Percentiles rank a stretch among this genome's conserved stretches.
phyloP scores from a whole-genome alignment of 2,888 invertebrate species.

The Cheilosia variabilis region DNA sequence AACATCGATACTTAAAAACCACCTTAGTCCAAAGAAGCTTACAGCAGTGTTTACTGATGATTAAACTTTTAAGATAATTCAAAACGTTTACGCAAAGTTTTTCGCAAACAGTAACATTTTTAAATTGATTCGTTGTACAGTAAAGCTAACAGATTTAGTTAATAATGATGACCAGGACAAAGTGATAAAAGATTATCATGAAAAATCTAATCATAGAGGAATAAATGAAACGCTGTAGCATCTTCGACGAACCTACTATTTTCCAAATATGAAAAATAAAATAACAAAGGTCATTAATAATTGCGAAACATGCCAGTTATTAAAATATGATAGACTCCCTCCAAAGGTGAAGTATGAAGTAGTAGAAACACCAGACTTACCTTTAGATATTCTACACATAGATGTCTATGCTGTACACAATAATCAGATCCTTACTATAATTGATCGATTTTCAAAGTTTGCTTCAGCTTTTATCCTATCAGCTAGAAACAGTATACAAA shows the following conservation, averaged over 20 bases:
- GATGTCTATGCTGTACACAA: constrained; percentile 1
- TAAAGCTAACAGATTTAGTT: neutral
- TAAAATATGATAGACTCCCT: neutral
- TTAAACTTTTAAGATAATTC: neutral
- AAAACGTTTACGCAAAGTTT: neutral
- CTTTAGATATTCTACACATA: neutral
- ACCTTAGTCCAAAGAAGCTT: neutral
- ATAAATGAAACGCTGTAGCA: neutral
- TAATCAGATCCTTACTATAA: constrained; percentile 1
- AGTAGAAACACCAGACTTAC: neutral
- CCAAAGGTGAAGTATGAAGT: neutral
- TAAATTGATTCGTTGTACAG: constrained; percentile 1
- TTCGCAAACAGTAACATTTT: neutral
- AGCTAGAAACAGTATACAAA: neutral
- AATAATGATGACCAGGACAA: too few relatives aligned
- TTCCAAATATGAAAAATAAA: neutral
- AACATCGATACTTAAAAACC: neutral
- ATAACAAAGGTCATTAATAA: neutral
- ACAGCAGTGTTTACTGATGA: neutral
- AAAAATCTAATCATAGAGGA: neutral
- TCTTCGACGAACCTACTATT: neutral
- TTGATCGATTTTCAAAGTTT: neutral
- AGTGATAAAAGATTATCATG: neutral
- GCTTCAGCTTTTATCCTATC: neutral
- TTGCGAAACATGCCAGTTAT: neutral